A percentile compares a stretch with the other conserved stretches of the same genome.
Evolutionary conservation across 2,113 vertebrate genomes (phyloP).

Genomic region (Campylomormyrus numenius): DNA sequence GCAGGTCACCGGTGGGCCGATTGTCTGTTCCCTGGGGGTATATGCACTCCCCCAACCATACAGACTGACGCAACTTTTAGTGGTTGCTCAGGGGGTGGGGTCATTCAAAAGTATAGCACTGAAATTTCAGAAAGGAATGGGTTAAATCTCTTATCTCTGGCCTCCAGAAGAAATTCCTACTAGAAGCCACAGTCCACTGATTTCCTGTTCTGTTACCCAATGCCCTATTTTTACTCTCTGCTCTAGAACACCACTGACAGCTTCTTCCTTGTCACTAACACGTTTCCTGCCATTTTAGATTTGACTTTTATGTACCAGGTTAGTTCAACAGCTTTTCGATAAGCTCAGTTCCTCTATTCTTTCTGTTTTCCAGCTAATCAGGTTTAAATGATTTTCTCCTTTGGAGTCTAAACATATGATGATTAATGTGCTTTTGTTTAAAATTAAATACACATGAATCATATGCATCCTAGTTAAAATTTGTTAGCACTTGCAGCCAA

Average conservation of each 20-base stretch:
- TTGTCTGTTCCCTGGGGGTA: neutral
- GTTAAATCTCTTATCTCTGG: constrained; percentile 86
- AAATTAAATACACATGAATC: neutral
- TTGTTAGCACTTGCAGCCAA: neutral
- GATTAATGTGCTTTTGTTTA: neutral
- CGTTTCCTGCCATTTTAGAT: constrained; percentile 33
- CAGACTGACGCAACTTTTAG: constrained; percentile 54
- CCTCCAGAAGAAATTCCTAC: constrained; percentile 88
- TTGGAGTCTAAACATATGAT: neutral
- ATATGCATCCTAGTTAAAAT: neutral
- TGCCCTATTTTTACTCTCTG: constrained; percentile 89
- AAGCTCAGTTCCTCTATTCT: neutral
- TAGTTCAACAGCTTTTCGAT: constrained; percentile 11
- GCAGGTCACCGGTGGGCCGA: neutral
- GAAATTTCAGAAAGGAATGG: constrained; percentile 63
- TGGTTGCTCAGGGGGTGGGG: constrained; percentile 19
- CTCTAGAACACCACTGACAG: constrained; percentile 79
- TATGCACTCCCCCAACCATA: constrained; percentile 45
- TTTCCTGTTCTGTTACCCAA: constrained; percentile 90
- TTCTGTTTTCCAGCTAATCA: constrained; percentile 8
- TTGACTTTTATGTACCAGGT: constrained; percentile 19
- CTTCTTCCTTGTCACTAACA: constrained; percentile 80
- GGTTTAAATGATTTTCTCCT: constrained; percentile 3
- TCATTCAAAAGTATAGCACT: neutral
- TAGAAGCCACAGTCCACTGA: constrained; percentile 77